Base-by-base conservation (phyloP, 2,113 vertebrate species). In the Ciconia maguari region DNA sequence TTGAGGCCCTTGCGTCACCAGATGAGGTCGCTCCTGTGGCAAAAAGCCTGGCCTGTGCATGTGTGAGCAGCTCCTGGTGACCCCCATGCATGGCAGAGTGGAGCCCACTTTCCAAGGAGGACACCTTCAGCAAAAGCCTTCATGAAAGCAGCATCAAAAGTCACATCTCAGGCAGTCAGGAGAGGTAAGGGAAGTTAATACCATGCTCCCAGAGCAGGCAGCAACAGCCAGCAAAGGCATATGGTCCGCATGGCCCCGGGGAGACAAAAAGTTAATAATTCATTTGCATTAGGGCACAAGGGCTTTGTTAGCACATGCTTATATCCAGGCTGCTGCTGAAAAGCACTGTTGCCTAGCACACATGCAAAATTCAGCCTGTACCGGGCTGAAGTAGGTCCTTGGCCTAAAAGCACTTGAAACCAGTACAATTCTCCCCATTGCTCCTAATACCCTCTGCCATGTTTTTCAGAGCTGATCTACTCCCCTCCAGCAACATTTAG, bases 311-410 rank as follows among this genome's bases (percentile, higher is more conserved):
- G 46, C 55, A 60, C 11, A 24, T 8, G 3, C 30, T 34, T 64
- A 48, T 41, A 60, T 51, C 20, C 20, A 55, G 54, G 16, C 27
- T 71, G 42, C 32, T 85, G n/a, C 25, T 64, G 65, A 46, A 74
- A 75, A 87, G 36, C 0, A 0, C 3, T 30, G 14, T 4, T 86
- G 48, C 38, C 36, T 76, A 78, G 58, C 3, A 68, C 0, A 0
- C 26, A 25, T n/a, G 49, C 6, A 89, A 78, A 89, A 30, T 68
- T 72, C 36, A 74, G 25, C 36, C 25, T 61, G 36, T 69, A 21
- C 11, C 80, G 49, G 13, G 19, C 58, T 83, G 36, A 77, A 52
- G 65, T 44, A 17, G 2, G 4, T 54, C 24, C 34, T 89, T 80
- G 13, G 8, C 10, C 21, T 44, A 30, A 83, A 92, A 36, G 10